A percentile compares a stretch with the other conserved stretches of the same genome.
phyloP scores from a whole-genome alignment of 2,888 invertebrate genomes.

The Plutella xylostella region DNA sequence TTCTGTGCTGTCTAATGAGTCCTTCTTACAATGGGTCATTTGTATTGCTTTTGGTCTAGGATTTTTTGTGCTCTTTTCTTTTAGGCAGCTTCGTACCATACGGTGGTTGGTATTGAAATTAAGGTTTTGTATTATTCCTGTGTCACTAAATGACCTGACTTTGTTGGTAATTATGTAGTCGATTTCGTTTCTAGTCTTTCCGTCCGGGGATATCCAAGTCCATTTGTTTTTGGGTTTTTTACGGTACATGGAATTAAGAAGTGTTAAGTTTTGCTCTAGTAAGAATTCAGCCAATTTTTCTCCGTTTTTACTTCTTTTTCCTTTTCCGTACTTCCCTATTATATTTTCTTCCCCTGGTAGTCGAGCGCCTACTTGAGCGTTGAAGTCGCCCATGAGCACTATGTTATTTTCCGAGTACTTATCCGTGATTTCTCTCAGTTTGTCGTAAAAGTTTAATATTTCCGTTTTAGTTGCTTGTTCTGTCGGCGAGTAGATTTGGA shows the following conservation, averaged over 20 bases:
- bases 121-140: no score
- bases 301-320: conserved; percentile 2
- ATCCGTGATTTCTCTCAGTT: conserved; percentile 3
- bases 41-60: no score
- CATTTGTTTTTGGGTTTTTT: conserved; percentile 13
- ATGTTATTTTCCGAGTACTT: conserved; percentile 10
- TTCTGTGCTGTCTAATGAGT: no score
- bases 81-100: no score
- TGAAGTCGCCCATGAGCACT: conserved; percentile 16
- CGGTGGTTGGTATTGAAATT: no score
- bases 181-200: conserved; percentile 5
- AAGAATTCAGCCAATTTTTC: conserved; percentile 2
- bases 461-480: conserved; percentile 14
- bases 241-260: not conserved
- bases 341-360: not conserved
- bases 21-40: no score
- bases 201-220: conserved; percentile 15
- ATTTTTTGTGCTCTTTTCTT: no score
- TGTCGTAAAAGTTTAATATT: conserved; percentile 12
- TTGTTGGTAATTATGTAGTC: no score
- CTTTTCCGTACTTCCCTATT: not conserved
- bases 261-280: not conserved
- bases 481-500: conserved; percentile 19
- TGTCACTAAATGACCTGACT: no score
- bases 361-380: not conserved